These are phyloP conservation scores for Sebastes jordani DNA, from an alignment of 2,797 vertebrate genomes.

Conservation along the genomic window DNA sequence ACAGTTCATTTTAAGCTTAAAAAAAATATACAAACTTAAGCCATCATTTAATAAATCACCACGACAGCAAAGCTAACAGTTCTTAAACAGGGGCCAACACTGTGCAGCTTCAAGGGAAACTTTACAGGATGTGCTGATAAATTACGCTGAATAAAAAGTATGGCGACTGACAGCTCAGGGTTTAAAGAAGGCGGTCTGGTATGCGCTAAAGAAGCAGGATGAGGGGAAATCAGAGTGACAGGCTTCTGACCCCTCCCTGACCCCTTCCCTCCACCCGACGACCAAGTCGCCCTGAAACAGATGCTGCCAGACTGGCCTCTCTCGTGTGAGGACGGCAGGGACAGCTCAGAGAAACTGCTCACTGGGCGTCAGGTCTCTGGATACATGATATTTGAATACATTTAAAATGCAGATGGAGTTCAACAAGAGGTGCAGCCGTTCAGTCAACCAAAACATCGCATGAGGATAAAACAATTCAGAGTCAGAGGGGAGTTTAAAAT, in stretches of 20 bases:
- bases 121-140: slow-evolving; percentile 41
- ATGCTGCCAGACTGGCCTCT: slow-evolving; percentile 47
- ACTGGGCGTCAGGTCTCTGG: not conserved
- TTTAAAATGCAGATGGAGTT: slow-evolving; percentile 24
- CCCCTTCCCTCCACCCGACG: slow-evolving; percentile 42
- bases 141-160: slow-evolving; percentile 38
- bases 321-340: slow-evolving; percentile 13
- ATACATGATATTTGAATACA: slow-evolving; percentile 16
- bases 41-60: slow-evolving; percentile 15
- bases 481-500: slow-evolving; percentile 21
- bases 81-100: slow-evolving; percentile 1
- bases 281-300: slow-evolving; percentile 43
- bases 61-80: not conserved
- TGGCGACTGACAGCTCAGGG: slow-evolving; percentile 24
- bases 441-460: slow-evolving; percentile 30
- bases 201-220: slow-evolving; percentile 23
- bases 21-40: not conserved
- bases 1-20: slow-evolving; percentile 1
- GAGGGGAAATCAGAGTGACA: slow-evolving; percentile 53
- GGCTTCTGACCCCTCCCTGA: slow-evolving; percentile 39
- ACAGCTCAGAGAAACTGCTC: not conserved
- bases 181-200: slow-evolving; percentile 27
- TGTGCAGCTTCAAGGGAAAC: slow-evolving; percentile 24
- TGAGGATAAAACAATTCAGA: slow-evolving; percentile 1
- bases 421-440: slow-evolving; percentile 3